Conservation (phyloP, 2,888 invertebrate species). For the Sipunculus nudus region DNA sequence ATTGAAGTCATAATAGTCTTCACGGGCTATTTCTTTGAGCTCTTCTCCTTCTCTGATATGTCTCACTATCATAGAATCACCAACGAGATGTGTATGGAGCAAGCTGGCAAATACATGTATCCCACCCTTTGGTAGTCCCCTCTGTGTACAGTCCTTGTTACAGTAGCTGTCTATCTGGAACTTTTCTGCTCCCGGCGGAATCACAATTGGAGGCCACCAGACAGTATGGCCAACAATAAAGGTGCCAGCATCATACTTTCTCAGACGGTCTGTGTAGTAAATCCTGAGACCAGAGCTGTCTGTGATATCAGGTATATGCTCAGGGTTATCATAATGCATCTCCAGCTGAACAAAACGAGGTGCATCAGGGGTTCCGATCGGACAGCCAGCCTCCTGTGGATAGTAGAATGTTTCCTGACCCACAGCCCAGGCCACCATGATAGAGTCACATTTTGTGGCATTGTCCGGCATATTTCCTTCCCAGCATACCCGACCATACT, state of each 20-base stretch:
- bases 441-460: constrained; percentile 9
- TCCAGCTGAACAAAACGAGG: constrained; percentile 5
- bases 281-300: constrained; percentile 9
- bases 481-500: constrained; percentile 4
- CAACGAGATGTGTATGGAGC: constrained; percentile 45
- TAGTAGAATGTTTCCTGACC: constrained; percentile 10
- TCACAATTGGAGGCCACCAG: constrained; percentile 6
- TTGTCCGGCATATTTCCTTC: constrained; percentile 16
- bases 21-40: constrained; percentile 36
- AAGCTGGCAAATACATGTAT: constrained; percentile 43
- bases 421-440: constrained; percentile 6
- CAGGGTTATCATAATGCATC: constrained; percentile 14
- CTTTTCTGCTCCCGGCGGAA: constrained; percentile 7
- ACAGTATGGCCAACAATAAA: neutral
- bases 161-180: constrained; percentile 8
- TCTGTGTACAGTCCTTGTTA: constrained; percentile 1
- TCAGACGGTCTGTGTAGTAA: constrained; percentile 8
- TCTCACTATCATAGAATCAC: constrained; percentile 36
- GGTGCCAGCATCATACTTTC: constrained; percentile 3
- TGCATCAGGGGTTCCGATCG: constrained; percentile 1
- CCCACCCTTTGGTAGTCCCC: constrained; percentile 20
- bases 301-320: constrained; percentile 3
- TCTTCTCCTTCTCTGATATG: constrained; percentile 46
- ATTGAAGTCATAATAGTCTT: constrained; percentile 47
- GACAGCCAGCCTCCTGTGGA: constrained; percentile 4